Conservation (phyloP, 2,888 invertebrate genomes). For the Coleophora deauratella region DNA sequence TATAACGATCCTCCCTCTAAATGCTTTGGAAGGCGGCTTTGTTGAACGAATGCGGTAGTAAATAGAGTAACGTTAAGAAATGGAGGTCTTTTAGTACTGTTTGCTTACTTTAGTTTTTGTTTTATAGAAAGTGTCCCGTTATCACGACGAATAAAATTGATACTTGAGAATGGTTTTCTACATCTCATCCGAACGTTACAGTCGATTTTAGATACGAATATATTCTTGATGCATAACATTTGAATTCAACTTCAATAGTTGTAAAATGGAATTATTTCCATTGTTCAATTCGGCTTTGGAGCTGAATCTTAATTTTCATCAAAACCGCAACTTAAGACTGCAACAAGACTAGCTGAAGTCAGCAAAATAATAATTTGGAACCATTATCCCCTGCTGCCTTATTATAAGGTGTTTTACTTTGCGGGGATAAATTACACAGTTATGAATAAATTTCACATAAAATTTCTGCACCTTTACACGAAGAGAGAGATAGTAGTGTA, state of each 20-base stretch:
- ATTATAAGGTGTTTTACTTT: constrained; percentile 65
- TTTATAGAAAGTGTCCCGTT: too few relatives aligned
- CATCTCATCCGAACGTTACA: too few relatives aligned
- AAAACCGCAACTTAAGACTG: constrained; percentile 48
- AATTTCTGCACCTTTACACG: constrained; percentile 70
- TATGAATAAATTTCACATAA: constrained; percentile 76
- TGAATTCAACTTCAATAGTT: too few relatives aligned
- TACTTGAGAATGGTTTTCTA: too few relatives aligned
- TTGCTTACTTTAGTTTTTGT: too few relatives aligned
- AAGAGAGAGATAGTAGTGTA: constrained; percentile 42
- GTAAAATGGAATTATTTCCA: too few relatives aligned
- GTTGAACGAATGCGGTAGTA: too few relatives aligned
- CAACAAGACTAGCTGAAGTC: constrained; percentile 32
- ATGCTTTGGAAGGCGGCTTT: constrained; percentile 28
- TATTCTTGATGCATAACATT: too few relatives aligned
- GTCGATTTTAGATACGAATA: too few relatives aligned
- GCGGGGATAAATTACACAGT: constrained; percentile 71
- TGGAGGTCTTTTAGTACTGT: too few relatives aligned
- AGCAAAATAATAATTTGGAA: constrained; percentile 53
- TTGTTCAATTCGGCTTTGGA: too few relatives aligned
- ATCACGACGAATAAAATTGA: too few relatives aligned
- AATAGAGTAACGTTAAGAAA: background rate
- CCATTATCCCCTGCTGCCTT: constrained; percentile 46
- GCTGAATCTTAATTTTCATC: constrained; percentile 5
- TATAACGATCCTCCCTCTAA: constrained; percentile 53